Base-by-base conservation (phyloP, 2,888 invertebrate species). In the Brenthis hecate region DNA sequence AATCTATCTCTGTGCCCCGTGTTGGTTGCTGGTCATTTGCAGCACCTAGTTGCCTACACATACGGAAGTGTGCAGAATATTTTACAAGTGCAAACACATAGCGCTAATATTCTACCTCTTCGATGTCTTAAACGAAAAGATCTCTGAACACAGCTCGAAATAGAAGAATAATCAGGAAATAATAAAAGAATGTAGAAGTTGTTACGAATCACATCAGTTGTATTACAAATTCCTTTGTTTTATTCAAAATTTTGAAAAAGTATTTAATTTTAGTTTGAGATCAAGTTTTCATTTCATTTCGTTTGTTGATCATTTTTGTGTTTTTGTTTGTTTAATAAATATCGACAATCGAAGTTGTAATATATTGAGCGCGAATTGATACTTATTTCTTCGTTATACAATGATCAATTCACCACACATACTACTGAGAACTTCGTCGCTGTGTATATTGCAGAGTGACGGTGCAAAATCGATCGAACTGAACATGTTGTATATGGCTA, bases 381-480 rank as follows among this genome's bases (percentile, higher is more conserved):
- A 56, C 56, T 58, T 54, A 56, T 43, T 32, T 56, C 43, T 55
- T 43, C 50, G 51, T 16, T 66, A 63, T 66, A 68, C 64, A 70
- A 23, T 66, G 62, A 69, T 68, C 57, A 70, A 72, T 75, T 70
- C 56, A 70, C 55, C 80, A 72, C 77, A 78, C 54, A 65, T 62
- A 62, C 64, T 77, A 76, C 73, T 79, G 76, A 78, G 73, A 78
- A 77, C 73, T 75, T 77, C 77, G 77, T 78, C 78, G 76, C 75
- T 74, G 85, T 87, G 87, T 89, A 85, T 89, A 80, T 80, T 83
- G 88, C 89, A 92, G 90, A 92, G 91, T 91, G 88, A 92, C 93
- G 94, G 94, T 94, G 94, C 94, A 94, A 94, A 94, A 94, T 94
- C 94, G 93, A 92, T 91, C 89, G 84, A 87, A 85, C 88, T 88